Base-by-base conservation (phyloP, 2,888 invertebrate genomes). In the Luffia ferchaultella region DNA sequence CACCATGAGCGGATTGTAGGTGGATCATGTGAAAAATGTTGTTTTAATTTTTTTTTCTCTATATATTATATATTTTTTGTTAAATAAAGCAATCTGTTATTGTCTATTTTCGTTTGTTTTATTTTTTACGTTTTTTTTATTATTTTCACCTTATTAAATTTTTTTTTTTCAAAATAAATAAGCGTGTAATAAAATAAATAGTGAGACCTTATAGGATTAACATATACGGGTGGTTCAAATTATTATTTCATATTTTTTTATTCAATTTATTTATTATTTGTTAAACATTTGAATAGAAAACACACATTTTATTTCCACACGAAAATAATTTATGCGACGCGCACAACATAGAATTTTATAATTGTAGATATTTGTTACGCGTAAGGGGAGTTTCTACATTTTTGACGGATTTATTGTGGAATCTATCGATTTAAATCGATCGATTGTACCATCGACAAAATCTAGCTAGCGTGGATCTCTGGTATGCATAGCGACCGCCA, bases 31-130 rank as follows among this genome's bases (percentile, higher is more conserved):
- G 76, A 79, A 76, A 66, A 76, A 76, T 76, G 57, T 73, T 74
- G 77, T 80, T 80, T 82, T 72, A 12, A 30, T 49, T 50, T 69
- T 62, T 58, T 60, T 58, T 62, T 73, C 75, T 78, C 72, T 77
- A 76, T 79, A 82, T 80, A 78, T 78, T 79, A 79, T 82, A 80
- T 82, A 80, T 82, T 82, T 82, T 82, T 83, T 83, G 83, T 83
- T 83, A 82, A 82, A 83, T 83, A 83, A 83, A 83, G 78, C 79
- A 82, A 80, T 76, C 76, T 80, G 83, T 83, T 83, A 83, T 82
- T 80, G 80, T 82, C 79, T 73, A 76, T 68, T 42, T 60, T 54
- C 63, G 62, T 73, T 76, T 80, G 70, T 76, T 79, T 83, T 74
- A 73, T 77, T 79, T 79, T 30, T 30, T 75, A 63, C 63, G 63